Base-by-base conservation (phyloP, 2,888 invertebrate species). In the Agonopterix subpropinquella region DNA sequence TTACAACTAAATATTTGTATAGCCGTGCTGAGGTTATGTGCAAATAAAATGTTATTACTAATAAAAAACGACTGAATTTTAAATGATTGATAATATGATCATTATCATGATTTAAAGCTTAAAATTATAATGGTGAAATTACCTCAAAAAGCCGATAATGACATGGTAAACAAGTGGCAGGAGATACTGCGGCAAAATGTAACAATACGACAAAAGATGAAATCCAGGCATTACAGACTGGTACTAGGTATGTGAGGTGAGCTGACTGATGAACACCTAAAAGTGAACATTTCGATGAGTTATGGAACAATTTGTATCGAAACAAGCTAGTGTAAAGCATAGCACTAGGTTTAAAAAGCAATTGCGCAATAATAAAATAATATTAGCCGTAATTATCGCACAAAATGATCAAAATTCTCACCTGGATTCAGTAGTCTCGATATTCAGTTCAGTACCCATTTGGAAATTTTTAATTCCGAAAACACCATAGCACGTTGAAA, bases 401-500 rank as follows among this genome's bases (percentile, higher is more conserved):
- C 28, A 50, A 58, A 51, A 49, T 53, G 45, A 44, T 11, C 39
- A 49, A 53, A 48, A 39, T 44, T 54, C 15, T 45, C 69, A 87
- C 86, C 84, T 81, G 80, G 82, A 69, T 69, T 76, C 73, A 58
- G 77, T 61, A 48, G 73, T 65, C 51, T 74, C 65, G 54, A 78
- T 56, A 58, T 79, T 77, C 61, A 83, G 62, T 80, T 86, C 82
- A 77, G 77, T 85, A 75, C 74, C 86, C 87, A 87, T 87, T 81
- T 81, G 82, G 64, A 59, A 68, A 69, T 68, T 65, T 51, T 55
- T 60, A 59, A 90, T 52, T 91, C 89, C 54, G 89, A 85, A 62
- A 57, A 61, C 62, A 70, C 47, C 73, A 73, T 73, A 73, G 62
- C 70, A 77, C 67, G 37, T 39, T 13, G 10, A 44, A 41, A 9